Base-by-base conservation (phyloP, 2,797 vertebrate species). In the Hydrolagus colliei region DNA sequence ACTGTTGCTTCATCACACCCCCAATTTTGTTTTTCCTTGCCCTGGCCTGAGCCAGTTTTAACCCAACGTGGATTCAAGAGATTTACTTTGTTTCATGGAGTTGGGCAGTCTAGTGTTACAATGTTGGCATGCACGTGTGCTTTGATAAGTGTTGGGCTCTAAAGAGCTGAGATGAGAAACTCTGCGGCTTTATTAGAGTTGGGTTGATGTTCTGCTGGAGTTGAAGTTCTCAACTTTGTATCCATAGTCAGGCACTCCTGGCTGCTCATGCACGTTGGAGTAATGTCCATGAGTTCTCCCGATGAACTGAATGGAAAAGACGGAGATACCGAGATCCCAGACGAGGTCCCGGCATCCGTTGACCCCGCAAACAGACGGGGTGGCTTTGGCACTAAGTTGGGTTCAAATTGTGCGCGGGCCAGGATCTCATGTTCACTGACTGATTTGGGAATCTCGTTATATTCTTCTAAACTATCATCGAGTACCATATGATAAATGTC, bases 231-330 rank as follows among this genome's bases (percentile, higher is more conserved):
- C 93, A 96, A 84, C 79, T 84, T 93, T 88, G 95, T 93, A 90
- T 96, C 94, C 0, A 94, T 92, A 52, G 94, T 90, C 88, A 95
- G 93, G 65, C 94, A 96, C 73, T 99, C 98, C 92, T 94, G 94
- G 91, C 94, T 95, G 92, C 94, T 94, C 88, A 93, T 93, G 0
- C 93, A 93, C 0, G 94, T 94, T 22, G 97, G 97, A 20, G 95
- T 97, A 87, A 98, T 95, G 94, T 99, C 98, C 91, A 97, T 99
- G 89, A 99, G 95, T 90, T 99, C 98, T 86, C 97, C 97, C 0
- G 84, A 99, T 0, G 98, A 99, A 67, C 97, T 99, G 80, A 99
- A 95, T 2, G 98, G 98, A 92, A 97, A 97, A 71, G 98, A 99
- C n/a, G 97, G 97, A 0, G 98, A 99, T 87, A 98, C 93, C 0